Evolutionary conservation across 2,113 vertebrate species (phyloP), one percentile per base, ranked within the genome.

Genomic region (Dicaeum eximium): DNA sequence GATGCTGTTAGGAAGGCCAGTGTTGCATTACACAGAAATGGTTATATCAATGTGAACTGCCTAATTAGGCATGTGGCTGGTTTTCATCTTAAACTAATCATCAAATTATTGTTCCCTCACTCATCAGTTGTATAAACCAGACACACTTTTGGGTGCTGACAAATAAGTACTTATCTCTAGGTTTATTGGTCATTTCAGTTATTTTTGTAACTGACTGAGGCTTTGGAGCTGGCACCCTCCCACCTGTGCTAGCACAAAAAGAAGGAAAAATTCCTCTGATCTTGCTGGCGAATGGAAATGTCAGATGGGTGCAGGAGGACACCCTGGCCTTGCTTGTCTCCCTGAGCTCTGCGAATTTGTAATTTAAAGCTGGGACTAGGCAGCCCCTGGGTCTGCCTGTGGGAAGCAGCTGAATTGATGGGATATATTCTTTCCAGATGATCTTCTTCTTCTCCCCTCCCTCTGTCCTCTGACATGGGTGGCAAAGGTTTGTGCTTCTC

Each of bases 11-110:
- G 73, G 47, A 93, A 74, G 88, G 8, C 31, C n/a, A 10, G 17
- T 3, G 1, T 37, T 74, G 58, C n/a, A 6, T 16, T 2, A 2
- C 2, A 10, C 0, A 70, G 58, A 67, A 57, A 31, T 20, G 50
- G 25, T 86, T 86, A 17, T 15, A 56, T n/a, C 3, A 13, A 6
- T 47, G 42, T 18, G 30, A 74, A 54, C 45, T 82, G 57, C 80
- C 38, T 57, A 61, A 37, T 7, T 27, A 47, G 84, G 66, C 51
- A 61, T 35, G 53, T 85, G 66, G 72, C 37, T 54, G 48, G 48
- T 89, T 94, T 53, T 86, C 24, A 75, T 86, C 60, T 80, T 54
- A 47, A 93, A 62, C 37, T 67, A 45, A 80, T 70, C 8, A 91
- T 30, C 25, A 50, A 60, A 20, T 69, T 45, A 80, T 71, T 45